Percentiles rank a stretch among this genome's conserved stretches.
phyloP scores from a whole-genome alignment of 2,797 vertebrate genomes.

The Gobio occitaniae region DNA sequence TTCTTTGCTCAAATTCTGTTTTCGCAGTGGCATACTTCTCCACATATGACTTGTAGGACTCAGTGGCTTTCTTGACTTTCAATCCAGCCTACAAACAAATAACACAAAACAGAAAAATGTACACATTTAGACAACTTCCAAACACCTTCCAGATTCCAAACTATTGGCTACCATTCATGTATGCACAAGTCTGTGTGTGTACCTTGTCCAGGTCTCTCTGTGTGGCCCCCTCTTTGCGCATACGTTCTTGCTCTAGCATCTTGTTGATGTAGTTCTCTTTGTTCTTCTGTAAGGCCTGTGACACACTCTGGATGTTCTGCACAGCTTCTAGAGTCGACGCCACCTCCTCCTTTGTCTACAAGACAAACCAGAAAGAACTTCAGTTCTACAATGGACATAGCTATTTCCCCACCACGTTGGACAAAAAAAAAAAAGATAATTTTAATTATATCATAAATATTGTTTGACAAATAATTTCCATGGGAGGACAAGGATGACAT shows the following conservation, averaged over 20 bases:
- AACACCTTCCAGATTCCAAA: neutral
- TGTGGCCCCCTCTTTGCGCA: constrained; percentile 96
- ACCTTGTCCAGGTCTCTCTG: constrained; percentile 97
- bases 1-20: constrained; percentile 96
- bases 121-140: neutral
- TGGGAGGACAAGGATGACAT: neutral
- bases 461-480: neutral
- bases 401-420: too few relatives aligned
- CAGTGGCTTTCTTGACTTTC: constrained; percentile 97
- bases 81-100: constrained; percentile 84
- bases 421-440: too few relatives aligned
- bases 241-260: constrained; percentile 92
- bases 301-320: constrained; percentile 94
- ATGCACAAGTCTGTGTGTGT: constrained; percentile 52
- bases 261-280: constrained; percentile 95
- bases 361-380: constrained; percentile 11
- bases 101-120: constrained; percentile 40
- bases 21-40: constrained; percentile 95
- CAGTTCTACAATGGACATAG: too few relatives aligned
- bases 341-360: constrained; percentile 96
- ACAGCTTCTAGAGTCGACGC: constrained; percentile 95
- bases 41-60: constrained; percentile 91
- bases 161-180: neutral
- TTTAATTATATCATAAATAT: too few relatives aligned
- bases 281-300: constrained; percentile 93